Conservation (phyloP, 2,113 vertebrate genomes). For the Empidonax traillii region DNA sequence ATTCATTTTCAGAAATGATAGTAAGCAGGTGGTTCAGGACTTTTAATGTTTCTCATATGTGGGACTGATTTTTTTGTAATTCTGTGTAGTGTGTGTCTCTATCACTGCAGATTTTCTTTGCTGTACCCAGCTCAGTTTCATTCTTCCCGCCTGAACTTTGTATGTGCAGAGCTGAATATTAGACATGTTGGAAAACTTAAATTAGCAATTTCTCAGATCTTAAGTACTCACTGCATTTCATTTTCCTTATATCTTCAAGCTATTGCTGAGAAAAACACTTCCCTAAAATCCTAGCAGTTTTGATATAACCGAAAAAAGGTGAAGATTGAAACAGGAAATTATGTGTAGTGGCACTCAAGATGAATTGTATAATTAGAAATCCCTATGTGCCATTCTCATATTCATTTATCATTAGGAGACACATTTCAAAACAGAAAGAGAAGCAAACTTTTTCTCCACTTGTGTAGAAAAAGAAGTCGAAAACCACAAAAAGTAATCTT, state of each 20-base stretch:
- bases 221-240: background rate
- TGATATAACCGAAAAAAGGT: background rate
- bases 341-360: background rate
- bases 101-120: background rate
- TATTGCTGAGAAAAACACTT: background rate
- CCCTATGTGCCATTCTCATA: background rate
- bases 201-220: background rate
- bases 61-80: background rate
- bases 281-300: background rate
- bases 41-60: background rate
- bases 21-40: background rate
- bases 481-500: background rate
- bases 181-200: background rate
- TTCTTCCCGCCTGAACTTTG: background rate
- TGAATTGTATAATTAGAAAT: slow-evolving; percentile 14
- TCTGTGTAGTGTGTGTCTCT: background rate
- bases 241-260: background rate
- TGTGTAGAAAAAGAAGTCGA: background rate
- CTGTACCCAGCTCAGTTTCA: background rate
- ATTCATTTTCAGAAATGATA: background rate
- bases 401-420: slow-evolving; percentile 15
- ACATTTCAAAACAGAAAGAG: background rate
- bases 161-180: background rate
- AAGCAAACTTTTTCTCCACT: background rate
- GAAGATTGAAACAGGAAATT: background rate